Percentiles rank a stretch among this genome's conserved stretches.
These are phyloP conservation scores for Ceratina australensis DNA, from an alignment of 1,140 invertebrate genomes.

Conservation along the genomic window DNA sequence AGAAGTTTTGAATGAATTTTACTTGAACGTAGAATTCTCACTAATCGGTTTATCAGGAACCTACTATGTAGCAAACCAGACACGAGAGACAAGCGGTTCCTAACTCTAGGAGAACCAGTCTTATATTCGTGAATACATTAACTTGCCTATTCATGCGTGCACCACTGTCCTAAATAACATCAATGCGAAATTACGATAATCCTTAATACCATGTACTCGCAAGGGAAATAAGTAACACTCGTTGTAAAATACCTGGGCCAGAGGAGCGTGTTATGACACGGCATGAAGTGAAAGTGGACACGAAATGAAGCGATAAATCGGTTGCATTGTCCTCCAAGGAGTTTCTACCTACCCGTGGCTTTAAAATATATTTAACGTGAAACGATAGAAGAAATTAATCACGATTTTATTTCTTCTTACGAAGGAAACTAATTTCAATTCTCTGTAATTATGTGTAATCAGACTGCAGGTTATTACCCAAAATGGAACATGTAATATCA, in stretches of 20 bases:
- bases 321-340: not conserved
- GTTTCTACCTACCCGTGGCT: not conserved
- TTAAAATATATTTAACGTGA: not conserved
- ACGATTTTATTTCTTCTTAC: not conserved
- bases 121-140: not conserved
- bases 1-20: not conserved
- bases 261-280: not conserved
- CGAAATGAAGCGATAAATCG: slow-evolving; percentile 11
- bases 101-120: slow-evolving; percentile 23
- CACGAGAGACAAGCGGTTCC: not conserved
- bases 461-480: too few species aligned
- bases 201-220: too few species aligned
- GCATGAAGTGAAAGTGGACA: slow-evolving; percentile 23
- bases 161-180: not conserved
- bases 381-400: not conserved
- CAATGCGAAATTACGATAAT: not conserved
- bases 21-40: not conserved
- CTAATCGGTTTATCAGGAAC: not conserved
- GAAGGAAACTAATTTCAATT: not conserved
- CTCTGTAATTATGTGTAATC: too few species aligned
- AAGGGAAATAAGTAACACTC: too few species aligned
- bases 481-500: too few species aligned
- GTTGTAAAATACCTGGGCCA: not conserved
- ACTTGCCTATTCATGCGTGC: not conserved
- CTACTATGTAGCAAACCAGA: not conserved